Evolutionary conservation across 2,113 vertebrate genomes (phyloP).

Genomic region (Serinus canaria): DNA sequence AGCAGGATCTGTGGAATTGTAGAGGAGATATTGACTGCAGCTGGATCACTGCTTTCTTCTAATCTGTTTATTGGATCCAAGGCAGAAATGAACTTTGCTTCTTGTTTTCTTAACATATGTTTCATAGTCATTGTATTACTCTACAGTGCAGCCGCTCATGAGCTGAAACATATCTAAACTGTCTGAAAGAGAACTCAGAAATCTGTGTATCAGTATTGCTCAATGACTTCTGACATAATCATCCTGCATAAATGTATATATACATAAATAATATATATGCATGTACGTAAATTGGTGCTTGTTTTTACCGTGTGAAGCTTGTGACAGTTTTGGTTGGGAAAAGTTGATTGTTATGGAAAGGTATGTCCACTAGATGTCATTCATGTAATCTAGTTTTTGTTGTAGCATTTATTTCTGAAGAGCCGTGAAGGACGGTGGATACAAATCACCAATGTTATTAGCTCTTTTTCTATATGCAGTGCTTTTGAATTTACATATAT

Average conservation of each 20-base stretch:
- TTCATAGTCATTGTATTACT: not conserved
- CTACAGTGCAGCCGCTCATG: not conserved
- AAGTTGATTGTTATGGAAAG: slow-evolving; percentile 19
- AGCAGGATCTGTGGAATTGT: not conserved
- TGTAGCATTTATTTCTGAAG: not conserved
- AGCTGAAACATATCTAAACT: not conserved
- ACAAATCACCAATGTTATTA: slow-evolving; percentile 7
- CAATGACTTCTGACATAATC: not conserved
- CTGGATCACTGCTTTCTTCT: not conserved
- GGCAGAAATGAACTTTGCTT: not conserved
- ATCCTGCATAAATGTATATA: not conserved
- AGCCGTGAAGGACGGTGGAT: not conserved
- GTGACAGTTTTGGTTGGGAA: not conserved
- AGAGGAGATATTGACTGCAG: not conserved
- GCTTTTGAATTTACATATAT: not conserved
- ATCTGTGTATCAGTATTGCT: not conserved
- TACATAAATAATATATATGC: too few species aligned
- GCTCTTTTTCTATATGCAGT: not conserved
- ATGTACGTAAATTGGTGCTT: not conserved
- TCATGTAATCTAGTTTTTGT: slow-evolving; percentile 70
- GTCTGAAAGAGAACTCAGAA: not conserved
- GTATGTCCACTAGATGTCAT: slow-evolving; percentile 76
- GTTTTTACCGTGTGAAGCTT: not conserved
- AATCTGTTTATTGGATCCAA: not conserved
- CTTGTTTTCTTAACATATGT: not conserved